Evolutionary conservation across 2,888 invertebrate species (phyloP).

Genomic region (Phyllotreta cruciferae): DNA sequence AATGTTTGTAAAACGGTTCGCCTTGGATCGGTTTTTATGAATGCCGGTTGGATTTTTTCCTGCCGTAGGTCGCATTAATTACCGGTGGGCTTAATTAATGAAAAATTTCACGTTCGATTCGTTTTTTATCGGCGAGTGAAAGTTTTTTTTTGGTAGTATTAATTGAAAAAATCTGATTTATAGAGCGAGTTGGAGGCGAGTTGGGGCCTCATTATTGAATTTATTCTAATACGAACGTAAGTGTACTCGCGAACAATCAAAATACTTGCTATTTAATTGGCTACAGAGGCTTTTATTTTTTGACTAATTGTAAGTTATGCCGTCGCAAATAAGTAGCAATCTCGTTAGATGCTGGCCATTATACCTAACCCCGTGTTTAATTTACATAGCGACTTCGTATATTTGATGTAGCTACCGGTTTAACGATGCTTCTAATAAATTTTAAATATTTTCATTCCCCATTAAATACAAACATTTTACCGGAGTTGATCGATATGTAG

Average conservation of each 20-base stretch:
- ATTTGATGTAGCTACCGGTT: conserved; percentile 51
- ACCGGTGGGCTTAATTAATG: conserved; percentile 28
- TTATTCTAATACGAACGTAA: too few species aligned
- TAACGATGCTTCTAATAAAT: conserved; percentile 53
- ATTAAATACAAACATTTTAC: not conserved
- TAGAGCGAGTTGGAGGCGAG: not conserved
- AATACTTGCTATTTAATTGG: conserved; percentile 40
- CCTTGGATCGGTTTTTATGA: conserved; percentile 16
- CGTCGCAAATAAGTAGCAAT: conserved; percentile 42
- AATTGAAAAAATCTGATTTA: conserved; percentile 26
- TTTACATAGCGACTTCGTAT: conserved; percentile 42
- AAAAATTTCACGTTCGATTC: conserved; percentile 17
- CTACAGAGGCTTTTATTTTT: conserved; percentile 43
- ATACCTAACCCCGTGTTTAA: conserved; percentile 18
- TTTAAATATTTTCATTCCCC: conserved; percentile 44
- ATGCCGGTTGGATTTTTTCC: not conserved
- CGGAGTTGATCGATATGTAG: not conserved
- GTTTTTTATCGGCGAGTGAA: conserved; percentile 26
- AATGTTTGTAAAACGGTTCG: conserved; percentile 24
- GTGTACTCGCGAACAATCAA: too few species aligned
- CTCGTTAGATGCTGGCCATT: conserved; percentile 39
- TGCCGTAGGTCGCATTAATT: conserved; percentile 26
- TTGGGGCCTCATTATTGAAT: not conserved
- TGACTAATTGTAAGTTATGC: conserved; percentile 51
- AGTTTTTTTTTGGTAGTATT: conserved; percentile 5